Evolutionary conservation across 2,888 invertebrate species (phyloP).

Genomic region (Neoascia interrupta): DNA sequence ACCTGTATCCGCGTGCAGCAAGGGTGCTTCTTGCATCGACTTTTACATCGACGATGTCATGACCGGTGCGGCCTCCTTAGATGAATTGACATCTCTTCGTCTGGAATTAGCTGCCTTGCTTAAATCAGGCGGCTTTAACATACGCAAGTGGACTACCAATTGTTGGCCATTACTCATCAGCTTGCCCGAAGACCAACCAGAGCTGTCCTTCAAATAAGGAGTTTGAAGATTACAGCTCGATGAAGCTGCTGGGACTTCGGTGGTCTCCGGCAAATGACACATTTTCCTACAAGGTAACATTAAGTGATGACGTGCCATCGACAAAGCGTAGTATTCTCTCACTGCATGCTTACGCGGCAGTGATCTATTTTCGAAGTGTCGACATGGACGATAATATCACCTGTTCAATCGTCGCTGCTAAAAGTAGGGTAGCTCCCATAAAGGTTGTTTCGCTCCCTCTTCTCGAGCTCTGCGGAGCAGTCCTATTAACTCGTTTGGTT

Average conservation of each 20-base stretch:
- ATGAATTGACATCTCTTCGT: conserved; percentile 16
- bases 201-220: too few species aligned
- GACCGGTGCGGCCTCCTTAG: too few species aligned
- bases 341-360: background rate
- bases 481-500: background rate
- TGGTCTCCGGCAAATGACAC: background rate
- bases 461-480: background rate
- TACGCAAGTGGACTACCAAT: conserved; percentile 10
- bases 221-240: too few species aligned
- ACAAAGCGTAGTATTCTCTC: too few species aligned
- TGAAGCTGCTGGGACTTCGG: too few species aligned
- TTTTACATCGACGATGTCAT: too few species aligned
- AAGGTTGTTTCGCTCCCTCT: background rate
- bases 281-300: background rate
- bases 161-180: background rate
- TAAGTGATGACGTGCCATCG: background rate
- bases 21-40: conserved; percentile 29
- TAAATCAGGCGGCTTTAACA: conserved; percentile 71
- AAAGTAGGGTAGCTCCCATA: background rate
- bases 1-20: conserved; percentile 48
- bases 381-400: background rate
- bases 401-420: background rate
- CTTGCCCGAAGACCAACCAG: background rate
- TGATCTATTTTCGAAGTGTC: background rate
- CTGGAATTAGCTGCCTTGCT: too few species aligned